Evolutionary conservation across 2,113 vertebrate species (phyloP).

Genomic region (Sinocyclocheilus grahami): DNA sequence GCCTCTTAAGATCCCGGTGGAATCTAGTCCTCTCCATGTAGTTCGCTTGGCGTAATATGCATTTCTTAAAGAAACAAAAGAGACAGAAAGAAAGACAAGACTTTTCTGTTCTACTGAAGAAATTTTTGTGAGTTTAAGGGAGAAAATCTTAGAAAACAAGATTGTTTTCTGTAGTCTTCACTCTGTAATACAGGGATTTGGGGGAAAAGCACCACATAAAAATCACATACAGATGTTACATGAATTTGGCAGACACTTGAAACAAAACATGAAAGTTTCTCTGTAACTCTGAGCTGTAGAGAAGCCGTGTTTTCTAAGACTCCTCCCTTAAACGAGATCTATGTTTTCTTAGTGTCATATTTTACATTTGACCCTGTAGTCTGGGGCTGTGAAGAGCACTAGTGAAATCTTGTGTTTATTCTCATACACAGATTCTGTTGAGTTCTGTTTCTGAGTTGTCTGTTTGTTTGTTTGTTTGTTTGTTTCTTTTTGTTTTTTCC

Average conservation of each 20-base stretch:
- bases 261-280: background rate
- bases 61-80: conserved; percentile 67
- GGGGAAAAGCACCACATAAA: background rate
- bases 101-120: conserved; percentile 83
- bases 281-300: conserved; percentile 17
- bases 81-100: conserved; percentile 66
- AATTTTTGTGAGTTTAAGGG: conserved; percentile 89
- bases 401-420: conserved; percentile 99
- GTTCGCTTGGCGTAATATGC: conserved; percentile 94
- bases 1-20: conserved; percentile 94
- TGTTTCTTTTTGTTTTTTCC: conserved; percentile 99
- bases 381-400: conserved; percentile 89
- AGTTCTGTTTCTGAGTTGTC: conserved; percentile 99
- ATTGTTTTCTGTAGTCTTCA: conserved; percentile 20
- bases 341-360: conserved; percentile 87
- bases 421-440: conserved; percentile 99
- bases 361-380: conserved; percentile 87
- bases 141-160: conserved; percentile 81
- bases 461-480: conserved; percentile 98
- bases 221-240: too few species aligned
- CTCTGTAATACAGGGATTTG: background rate
- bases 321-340: conserved; percentile 92
- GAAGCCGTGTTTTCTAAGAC: conserved; percentile 82
- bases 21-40: conserved; percentile 96
- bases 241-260: background rate